Base-by-base conservation (phyloP, 1,140 invertebrate species). In the Panulirus ornatus region DNA sequence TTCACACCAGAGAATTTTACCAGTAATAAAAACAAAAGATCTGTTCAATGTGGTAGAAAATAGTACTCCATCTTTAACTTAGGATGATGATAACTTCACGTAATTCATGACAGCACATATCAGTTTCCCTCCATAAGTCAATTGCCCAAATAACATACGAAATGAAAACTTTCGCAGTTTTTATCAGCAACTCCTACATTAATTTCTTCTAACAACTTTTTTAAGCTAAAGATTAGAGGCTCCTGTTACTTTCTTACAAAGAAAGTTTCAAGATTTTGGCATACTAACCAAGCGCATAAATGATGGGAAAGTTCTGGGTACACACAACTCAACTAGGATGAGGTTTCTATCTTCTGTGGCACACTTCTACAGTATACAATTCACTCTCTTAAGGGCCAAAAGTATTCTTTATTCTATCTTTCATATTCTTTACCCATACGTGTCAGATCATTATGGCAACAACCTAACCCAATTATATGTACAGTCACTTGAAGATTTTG, bases 301-400 rank as follows among this genome's bases (percentile, higher is more conserved):
- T 30, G 58, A 66, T 66, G 58, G 58, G 58, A 66, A 66, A 66
- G 58, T 66, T 66, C 58, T 66, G 58, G n/a, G 58, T 30, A 66
- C 58, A 66, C 1, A 66, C 27, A 30, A 66, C 58, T 27, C 58
- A 30, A 66, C 58, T 66, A 66, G 58, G 58, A 66, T 66, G 58
- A 66, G 27, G 58, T 66, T 47, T 8, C 58, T 66, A 30, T 66
- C 58, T 9, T 11, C 58, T 66, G 58, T 27, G 30, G 58, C 75
- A 78, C 75, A 47, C 5, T 44, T 47, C n/a, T 9, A 78, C 30
- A 47, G 14, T 78, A 73, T 73, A 73, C n/a, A 78, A 44, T 27
- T 9, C 40, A 27, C 19, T 78, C 27, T 22, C 6, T 27, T 8
- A 22, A 66, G 8, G 6, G 8, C 3, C n/a, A 30, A 8, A 66